Conservation (phyloP, 2,888 invertebrate species). For the Drosophila mulleri region DNA sequence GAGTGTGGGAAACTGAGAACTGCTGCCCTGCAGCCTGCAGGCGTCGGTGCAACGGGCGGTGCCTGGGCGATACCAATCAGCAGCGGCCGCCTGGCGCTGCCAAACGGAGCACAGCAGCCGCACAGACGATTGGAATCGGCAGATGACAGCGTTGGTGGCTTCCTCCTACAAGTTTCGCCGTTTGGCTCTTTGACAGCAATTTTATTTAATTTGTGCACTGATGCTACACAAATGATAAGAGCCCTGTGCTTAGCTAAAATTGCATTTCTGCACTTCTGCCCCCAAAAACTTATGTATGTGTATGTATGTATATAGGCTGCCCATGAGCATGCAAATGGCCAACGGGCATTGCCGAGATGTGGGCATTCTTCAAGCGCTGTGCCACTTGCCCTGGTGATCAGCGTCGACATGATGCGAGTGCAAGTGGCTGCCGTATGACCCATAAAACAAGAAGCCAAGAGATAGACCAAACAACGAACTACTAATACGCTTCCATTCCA, state of each 20-base stretch:
- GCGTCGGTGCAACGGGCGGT: slow-evolving; percentile 57
- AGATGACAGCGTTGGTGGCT: slow-evolving; percentile 51
- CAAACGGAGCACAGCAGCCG: slow-evolving; percentile 76
- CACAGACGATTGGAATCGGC: slow-evolving; percentile 76
- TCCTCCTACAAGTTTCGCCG: slow-evolving; percentile 62
- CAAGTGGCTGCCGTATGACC: slow-evolving; percentile 42
- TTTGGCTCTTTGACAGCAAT: slow-evolving; percentile 68
- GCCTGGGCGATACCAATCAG: slow-evolving; percentile 71
- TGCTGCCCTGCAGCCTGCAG: slow-evolving; percentile 16
- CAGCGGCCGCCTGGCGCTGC: slow-evolving; percentile 65
- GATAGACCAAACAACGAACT: background rate
- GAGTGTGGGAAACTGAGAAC: slow-evolving; percentile 67
- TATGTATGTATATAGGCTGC: slow-evolving; percentile 47
- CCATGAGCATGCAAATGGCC: slow-evolving; percentile 59
- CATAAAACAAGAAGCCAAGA: slow-evolving; percentile 58
- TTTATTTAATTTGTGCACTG: slow-evolving; percentile 70
- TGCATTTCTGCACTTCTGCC: slow-evolving; percentile 72
- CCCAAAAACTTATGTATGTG: slow-evolving; percentile 32
- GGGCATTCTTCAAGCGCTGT: slow-evolving; percentile 20
- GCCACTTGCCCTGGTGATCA: slow-evolving; percentile 59
- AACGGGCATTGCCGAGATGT: slow-evolving; percentile 28
- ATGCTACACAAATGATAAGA: slow-evolving; percentile 70
- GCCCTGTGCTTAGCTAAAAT: slow-evolving; percentile 58
- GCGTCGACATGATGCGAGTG: slow-evolving; percentile 70
- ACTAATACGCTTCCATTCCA: slow-evolving; percentile 20